Conservation (phyloP, 2,113 vertebrate genomes). For the Dromaius novaehollandiae region DNA sequence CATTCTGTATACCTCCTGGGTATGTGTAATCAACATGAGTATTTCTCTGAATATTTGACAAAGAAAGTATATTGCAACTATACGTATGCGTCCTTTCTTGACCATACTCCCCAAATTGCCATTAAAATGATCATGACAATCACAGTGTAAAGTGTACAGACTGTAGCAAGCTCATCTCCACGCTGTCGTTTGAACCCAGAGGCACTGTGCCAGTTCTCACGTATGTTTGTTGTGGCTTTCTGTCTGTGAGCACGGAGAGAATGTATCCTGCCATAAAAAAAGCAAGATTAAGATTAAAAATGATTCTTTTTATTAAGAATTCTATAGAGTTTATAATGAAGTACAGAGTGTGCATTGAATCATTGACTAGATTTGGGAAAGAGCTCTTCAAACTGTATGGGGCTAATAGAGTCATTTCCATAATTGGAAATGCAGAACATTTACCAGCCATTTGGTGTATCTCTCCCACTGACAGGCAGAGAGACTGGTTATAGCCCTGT, state of each 20-base stretch:
- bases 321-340: neutral
- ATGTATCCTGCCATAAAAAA: conserved; percentile 72
- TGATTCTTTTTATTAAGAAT: neutral
- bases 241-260: conserved; percentile 73
- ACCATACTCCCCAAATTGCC: conserved; percentile 72
- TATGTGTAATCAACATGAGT: neutral
- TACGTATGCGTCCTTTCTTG: conserved; percentile 48
- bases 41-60: neutral
- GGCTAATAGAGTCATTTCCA: conserved; percentile 27
- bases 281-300: conserved; percentile 16
- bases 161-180: conserved; percentile 49
- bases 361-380: conserved; percentile 35
- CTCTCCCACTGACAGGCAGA: conserved; percentile 39
- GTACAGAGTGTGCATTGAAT: neutral
- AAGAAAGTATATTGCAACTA: neutral
- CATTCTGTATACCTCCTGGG: neutral
- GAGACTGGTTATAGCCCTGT: neutral
- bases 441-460: conserved; percentile 47
- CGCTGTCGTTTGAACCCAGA: conserved; percentile 28
- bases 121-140: conserved; percentile 68
- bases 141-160: conserved; percentile 56
- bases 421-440: conserved; percentile 50
- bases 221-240: conserved; percentile 25
- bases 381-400: conserved; percentile 1
- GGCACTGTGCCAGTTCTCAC: conserved; percentile 46